Conservation (phyloP, 2,888 invertebrate species). For the Halictus quadricinctus region DNA sequence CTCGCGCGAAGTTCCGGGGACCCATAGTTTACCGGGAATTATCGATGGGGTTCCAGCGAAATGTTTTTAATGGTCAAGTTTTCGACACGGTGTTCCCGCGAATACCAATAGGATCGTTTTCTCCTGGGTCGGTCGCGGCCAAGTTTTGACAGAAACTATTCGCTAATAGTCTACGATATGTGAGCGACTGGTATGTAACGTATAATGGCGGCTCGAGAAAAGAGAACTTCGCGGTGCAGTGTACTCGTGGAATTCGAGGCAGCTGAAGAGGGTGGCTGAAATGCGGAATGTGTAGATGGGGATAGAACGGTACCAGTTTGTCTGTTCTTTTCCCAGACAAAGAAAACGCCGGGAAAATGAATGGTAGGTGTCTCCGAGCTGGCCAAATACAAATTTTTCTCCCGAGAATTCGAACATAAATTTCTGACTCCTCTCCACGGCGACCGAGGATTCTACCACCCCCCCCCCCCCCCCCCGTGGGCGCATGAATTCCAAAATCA, state of each 20-base stretch:
- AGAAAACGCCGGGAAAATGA: constrained; percentile 37
- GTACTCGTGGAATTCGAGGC: constrained; percentile 56
- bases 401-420: constrained; percentile 33
- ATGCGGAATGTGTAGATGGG: constrained; percentile 54
- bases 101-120: constrained; percentile 37
- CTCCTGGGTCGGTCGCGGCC: neutral
- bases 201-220: constrained; percentile 44
- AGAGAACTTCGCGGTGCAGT: constrained; percentile 47
- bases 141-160: constrained; percentile 57
- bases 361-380: constrained; percentile 28
- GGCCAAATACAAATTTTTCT: constrained; percentile 35
- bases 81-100: constrained; percentile 16
- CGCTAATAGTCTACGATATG: constrained; percentile 55
- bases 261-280: constrained; percentile 52
- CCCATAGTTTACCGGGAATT: neutral
- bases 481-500: constrained; percentile 20
- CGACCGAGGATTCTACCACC: neutral
- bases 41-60: neutral
- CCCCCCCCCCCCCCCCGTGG: neutral
- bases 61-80: constrained; percentile 30
- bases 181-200: constrained; percentile 54
- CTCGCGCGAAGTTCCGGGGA: neutral
- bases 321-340: constrained; percentile 34
- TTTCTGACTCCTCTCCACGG: neutral
- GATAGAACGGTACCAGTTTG: constrained; percentile 45